phyloP scores from a whole-genome alignment of 2,797 vertebrate genomes.

The Moxostoma hubbsi region DNA sequence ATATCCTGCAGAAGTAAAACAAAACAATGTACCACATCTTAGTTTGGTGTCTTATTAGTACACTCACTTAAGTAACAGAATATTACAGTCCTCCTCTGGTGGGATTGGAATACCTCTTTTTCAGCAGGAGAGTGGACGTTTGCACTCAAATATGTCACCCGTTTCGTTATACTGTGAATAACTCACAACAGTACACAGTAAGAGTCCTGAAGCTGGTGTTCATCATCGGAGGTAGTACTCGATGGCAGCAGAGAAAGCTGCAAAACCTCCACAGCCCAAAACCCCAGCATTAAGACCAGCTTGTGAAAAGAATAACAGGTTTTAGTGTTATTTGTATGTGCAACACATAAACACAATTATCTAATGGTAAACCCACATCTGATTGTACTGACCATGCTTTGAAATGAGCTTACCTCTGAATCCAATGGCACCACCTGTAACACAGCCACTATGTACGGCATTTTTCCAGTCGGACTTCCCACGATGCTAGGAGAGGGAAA shows the following conservation, averaged over 20 bases:
- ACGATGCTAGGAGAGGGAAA: slow-evolving; percentile 81
- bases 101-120: background rate
- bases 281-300: slow-evolving; percentile 92
- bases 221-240: slow-evolving; percentile 95
- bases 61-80: background rate
- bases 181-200: background rate
- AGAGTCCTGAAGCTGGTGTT: slow-evolving; percentile 47
- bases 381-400: background rate
- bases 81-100: slow-evolving; percentile 10
- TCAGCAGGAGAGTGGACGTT: background rate
- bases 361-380: background rate
- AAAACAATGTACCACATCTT: background rate
- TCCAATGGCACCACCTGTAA: slow-evolving; percentile 87
- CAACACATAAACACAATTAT: background rate
- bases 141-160: slow-evolving; percentile 1
- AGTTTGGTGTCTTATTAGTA: slow-evolving; percentile 14
- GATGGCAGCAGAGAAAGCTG: slow-evolving; percentile 95
- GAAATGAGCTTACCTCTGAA: slow-evolving; percentile 30
- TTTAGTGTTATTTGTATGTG: background rate
- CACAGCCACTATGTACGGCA: slow-evolving; percentile 93
- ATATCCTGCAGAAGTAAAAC: background rate
- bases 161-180: background rate
- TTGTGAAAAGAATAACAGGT: slow-evolving; percentile 59
- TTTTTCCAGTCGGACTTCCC: slow-evolving; percentile 97
- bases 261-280: slow-evolving; percentile 94